phyloP scores from a whole-genome alignment of 2,888 invertebrate species.

The Argyresthia goedartella region DNA sequence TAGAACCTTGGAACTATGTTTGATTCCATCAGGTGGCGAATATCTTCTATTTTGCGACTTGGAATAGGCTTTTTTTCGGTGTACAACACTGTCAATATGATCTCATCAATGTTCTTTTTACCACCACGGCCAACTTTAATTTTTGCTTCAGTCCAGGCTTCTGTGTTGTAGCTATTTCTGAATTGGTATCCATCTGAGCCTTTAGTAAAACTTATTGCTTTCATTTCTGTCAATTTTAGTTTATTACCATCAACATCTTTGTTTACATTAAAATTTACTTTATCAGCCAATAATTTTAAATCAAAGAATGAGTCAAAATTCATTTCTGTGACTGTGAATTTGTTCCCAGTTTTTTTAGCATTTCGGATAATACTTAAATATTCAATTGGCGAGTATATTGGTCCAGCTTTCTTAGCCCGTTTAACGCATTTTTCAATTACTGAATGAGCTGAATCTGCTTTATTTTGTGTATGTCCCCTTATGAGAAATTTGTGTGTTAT shows the following conservation, averaged over 20 bases:
- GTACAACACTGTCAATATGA: background rate
- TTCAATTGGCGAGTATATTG: too few species aligned
- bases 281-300: too few species aligned
- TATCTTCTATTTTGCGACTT: too few species aligned
- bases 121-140: background rate
- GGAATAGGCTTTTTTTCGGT: too few species aligned
- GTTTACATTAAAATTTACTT: too few species aligned
- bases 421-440: slow-evolving; percentile 8
- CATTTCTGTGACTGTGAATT: too few species aligned
- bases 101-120: background rate
- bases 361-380: too few species aligned
- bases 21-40: too few species aligned
- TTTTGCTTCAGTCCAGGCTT: background rate
- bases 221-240: background rate
- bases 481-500: slow-evolving; percentile 9
- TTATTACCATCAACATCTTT: background rate
- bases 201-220: background rate
- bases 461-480: too few species aligned
- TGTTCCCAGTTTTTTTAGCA: too few species aligned
- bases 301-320: too few species aligned
- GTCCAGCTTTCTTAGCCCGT: too few species aligned
- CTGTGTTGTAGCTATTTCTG: background rate
- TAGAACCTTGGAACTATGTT: background rate
- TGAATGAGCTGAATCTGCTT: slow-evolving; percentile 7
- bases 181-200: background rate